phyloP scores from a whole-genome alignment of 2,797 vertebrate genomes.

The Masticophis lateralis region DNA sequence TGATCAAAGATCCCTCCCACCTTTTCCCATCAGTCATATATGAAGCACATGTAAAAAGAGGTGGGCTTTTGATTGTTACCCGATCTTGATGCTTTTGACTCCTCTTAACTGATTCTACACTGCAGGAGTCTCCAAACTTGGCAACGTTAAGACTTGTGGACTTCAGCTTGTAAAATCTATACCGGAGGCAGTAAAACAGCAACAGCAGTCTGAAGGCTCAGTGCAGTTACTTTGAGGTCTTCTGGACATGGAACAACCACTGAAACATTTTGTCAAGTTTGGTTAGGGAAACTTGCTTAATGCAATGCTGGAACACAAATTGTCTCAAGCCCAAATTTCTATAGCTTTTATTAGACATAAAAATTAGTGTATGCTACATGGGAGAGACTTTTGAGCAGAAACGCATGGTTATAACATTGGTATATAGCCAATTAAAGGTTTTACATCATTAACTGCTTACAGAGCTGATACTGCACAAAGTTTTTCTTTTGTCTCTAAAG shows the following conservation, averaged over 20 bases:
- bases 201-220: not conserved
- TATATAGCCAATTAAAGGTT: not conserved
- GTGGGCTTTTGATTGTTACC: not conserved
- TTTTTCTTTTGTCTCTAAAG: not conserved
- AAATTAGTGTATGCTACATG: not conserved
- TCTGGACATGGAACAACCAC: not conserved
- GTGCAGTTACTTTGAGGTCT: not conserved
- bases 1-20: not conserved
- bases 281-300: not conserved
- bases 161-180: not conserved
- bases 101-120: not conserved
- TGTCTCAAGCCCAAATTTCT: not conserved
- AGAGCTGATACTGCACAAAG: not conserved
- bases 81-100: not conserved
- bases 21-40: not conserved
- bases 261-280: not conserved
- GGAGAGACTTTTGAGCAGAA: not conserved
- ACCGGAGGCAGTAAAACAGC: not conserved
- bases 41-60: not conserved
- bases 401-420: not conserved
- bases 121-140: not conserved
- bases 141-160: not conserved
- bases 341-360: not conserved
- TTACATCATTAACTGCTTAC: not conserved
- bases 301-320: not conserved